Percentiles rank a stretch among this genome's conserved stretches.
phyloP scores from a whole-genome alignment of 2,113 vertebrate genomes.

The Calidris pugnax region DNA sequence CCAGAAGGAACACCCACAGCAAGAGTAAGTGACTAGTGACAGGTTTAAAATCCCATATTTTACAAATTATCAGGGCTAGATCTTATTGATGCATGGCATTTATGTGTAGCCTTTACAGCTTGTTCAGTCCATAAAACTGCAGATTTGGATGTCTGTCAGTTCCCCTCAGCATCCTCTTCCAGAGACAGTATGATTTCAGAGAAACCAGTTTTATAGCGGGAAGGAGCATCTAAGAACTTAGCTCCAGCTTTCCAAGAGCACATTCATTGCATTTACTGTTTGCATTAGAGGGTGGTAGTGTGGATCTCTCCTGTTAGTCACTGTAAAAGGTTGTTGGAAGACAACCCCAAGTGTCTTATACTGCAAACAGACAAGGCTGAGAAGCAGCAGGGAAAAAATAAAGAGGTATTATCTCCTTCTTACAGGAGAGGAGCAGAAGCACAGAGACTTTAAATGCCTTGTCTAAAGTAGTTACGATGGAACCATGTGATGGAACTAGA shows the following conservation, averaged over 20 bases:
- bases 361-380: background rate
- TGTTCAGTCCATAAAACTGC: background rate
- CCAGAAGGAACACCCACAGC: background rate
- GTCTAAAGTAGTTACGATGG: background rate
- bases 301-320: background rate
- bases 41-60: slow-evolving; percentile 15
- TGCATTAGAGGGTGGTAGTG: background rate
- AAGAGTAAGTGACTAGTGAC: background rate
- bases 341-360: background rate
- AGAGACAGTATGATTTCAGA: background rate
- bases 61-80: background rate
- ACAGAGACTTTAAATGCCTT: background rate
- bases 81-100: background rate
- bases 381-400: background rate
- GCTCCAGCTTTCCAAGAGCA: background rate
- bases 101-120: background rate
- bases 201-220: background rate
- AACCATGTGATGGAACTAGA: background rate
- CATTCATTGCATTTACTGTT: background rate
- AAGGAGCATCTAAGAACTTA: background rate
- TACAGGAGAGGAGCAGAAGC: background rate
- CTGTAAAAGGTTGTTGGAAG: background rate
- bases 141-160: background rate
- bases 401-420: background rate
- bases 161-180: background rate